These are phyloP conservation scores for Boloria selene DNA, from an alignment of 2,888 invertebrate genomes.

Conservation along the genomic window DNA sequence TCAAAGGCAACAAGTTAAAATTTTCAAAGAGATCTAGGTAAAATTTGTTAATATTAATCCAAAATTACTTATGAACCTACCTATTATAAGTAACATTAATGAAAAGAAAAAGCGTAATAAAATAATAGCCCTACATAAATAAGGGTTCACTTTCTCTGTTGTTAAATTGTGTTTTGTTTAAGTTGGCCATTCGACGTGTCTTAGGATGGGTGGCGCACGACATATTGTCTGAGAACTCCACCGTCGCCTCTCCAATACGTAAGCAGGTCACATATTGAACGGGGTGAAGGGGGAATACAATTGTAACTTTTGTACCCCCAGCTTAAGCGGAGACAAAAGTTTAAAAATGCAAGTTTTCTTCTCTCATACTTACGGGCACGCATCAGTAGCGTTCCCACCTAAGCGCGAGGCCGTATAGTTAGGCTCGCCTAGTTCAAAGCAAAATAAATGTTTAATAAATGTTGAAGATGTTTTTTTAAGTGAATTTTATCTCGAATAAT, in stretches of 20 bases:
- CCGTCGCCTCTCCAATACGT: slow-evolving; percentile 80
- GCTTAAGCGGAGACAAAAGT: slow-evolving; percentile 76
- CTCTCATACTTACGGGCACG: slow-evolving; percentile 45
- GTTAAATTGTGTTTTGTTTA: slow-evolving; percentile 73
- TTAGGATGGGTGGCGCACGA: slow-evolving; percentile 70
- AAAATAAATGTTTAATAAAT: too few relatives aligned
- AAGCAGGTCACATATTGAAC: slow-evolving; percentile 83
- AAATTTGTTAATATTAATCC: too few relatives aligned
- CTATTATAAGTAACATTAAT: too few relatives aligned
- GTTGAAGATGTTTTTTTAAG: too few relatives aligned
- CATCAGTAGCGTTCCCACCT: slow-evolving; percentile 61
- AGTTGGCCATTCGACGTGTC: slow-evolving; percentile 59
- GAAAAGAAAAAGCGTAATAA: slow-evolving; percentile 13
- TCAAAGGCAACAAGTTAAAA: too few relatives aligned
- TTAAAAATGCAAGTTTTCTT: slow-evolving; percentile 79
- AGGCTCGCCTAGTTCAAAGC: not conserved
- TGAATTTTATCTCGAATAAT: too few relatives aligned
- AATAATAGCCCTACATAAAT: slow-evolving; percentile 9
- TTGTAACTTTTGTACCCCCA: slow-evolving; percentile 77
- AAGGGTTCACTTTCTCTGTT: slow-evolving; percentile 61
- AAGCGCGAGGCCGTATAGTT: slow-evolving; percentile 44
- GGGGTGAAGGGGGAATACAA: slow-evolving; percentile 78
- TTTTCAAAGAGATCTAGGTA: too few relatives aligned
- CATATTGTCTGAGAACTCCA: slow-evolving; percentile 80
- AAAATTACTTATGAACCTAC: too few relatives aligned